Percentiles rank a stretch among this genome's conserved stretches.
Evolutionary conservation across 2,888 invertebrate genomes (phyloP).

Genomic region (Portevinia maculata): DNA sequence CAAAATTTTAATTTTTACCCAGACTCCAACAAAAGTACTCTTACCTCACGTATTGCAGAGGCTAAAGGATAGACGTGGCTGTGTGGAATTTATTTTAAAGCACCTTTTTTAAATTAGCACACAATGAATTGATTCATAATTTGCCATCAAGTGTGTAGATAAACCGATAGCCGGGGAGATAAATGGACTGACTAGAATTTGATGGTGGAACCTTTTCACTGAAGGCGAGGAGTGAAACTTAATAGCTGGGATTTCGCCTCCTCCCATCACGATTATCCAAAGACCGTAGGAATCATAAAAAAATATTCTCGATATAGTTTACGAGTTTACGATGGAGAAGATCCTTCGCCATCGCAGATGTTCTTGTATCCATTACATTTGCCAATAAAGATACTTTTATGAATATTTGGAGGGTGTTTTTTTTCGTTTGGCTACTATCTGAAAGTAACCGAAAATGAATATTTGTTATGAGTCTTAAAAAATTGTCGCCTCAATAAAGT

Average conservation of each 20-base stretch:
- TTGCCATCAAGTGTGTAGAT: slow-evolving; percentile 1
- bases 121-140: slow-evolving; percentile 56
- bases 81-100: slow-evolving; percentile 26
- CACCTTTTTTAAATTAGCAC: slow-evolving; percentile 34
- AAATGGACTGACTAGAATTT: neutral
- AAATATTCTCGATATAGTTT: slow-evolving; percentile 3
- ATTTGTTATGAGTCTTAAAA: slow-evolving; percentile 28
- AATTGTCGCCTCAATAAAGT: slow-evolving; percentile 17
- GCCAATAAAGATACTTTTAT: slow-evolving; percentile 25
- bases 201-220: too few relatives aligned
- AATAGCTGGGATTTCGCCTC: neutral
- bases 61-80: neutral
- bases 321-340: slow-evolving; percentile 14
- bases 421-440: neutral
- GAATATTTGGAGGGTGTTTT: slow-evolving; percentile 24
- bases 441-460: slow-evolving; percentile 18
- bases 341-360: slow-evolving; percentile 20
- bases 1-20: slow-evolving; percentile 38
- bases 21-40: slow-evolving; percentile 3
- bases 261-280: too few relatives aligned
- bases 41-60: neutral
- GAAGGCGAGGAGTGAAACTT: neutral
- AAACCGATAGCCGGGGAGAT: too few relatives aligned
- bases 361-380: slow-evolving; percentile 10
- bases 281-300: slow-evolving; percentile 25